Evolutionary conservation across 1,140 invertebrate genomes (phyloP), one percentile per base, ranked within the genome.

Genomic region (Apis florea): DNA sequence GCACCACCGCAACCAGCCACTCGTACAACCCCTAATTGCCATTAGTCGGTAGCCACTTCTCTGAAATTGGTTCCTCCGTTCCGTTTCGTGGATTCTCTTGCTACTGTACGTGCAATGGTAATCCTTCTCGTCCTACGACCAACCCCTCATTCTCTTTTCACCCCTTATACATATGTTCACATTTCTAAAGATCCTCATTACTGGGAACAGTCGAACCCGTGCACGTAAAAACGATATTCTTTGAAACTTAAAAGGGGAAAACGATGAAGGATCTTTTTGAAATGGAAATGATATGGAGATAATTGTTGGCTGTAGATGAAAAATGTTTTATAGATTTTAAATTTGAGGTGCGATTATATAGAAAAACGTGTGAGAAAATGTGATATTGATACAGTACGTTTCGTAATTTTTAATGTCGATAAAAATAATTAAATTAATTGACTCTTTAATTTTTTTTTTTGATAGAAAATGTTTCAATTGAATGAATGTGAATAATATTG

Each of bases 21-120:
- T 88, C 86, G 73, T 87, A 88, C 86, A 84, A 85, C 72, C 85
- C 85, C 79, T 88, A 88, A 88, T 88, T 88, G 86, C 86, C 86
- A 87, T 88, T 88, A 88, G 83, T 78, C 83, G 79, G 79, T 83
- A 74, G 86, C 85, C 86, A 85, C 85, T 88, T 85, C 83, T 87
- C 86, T 61, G 72, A 87, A 88, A 88, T 88, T 88, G 85, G 86
- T 85, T 88, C 85, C 83, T 83, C 58, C 85, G 71, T 84, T 82
- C 74, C 82, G 73, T 78, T 74, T 74, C 64, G 56, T 71, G 24
- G 70, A 63, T 67, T 78, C 75, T 69, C 71, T 5, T 40, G 76
- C 64, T 40, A 61, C 74, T 17, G 56, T 63, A 40, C 26, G 74
- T 49, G 31, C 66, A 61, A 77, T 24, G 56, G 49, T 51, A 51